Evolutionary conservation across 2,113 vertebrate species (phyloP), one percentile per base, ranked within the genome.

Genomic region (Lasiurus cinereus): DNA sequence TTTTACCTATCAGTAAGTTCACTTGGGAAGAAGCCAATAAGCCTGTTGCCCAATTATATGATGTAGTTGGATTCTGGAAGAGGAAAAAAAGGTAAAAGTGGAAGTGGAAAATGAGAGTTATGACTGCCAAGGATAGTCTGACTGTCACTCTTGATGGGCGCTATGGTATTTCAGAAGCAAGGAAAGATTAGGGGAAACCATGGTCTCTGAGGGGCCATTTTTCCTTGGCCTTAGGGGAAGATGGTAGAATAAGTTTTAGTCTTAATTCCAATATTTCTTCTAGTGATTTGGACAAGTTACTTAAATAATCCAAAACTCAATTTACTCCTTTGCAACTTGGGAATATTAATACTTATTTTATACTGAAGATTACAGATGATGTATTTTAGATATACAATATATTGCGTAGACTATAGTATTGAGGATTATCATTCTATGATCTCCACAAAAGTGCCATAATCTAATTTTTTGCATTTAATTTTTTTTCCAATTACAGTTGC

Each of bases 241-340:
- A 29, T 33, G 33, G 48, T 69, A 18, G 19, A 91, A 76, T 52
- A 54, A 33, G 2, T 86, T 76, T 54, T 29, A 24, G 9, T 33
- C 18, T 89, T 89, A 77, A 86, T 87, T 13, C 6, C 43, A 77
- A 73, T 36, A 48, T 13, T 43, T 73, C 4, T 46, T 89, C 48
- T 70, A 59, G 21, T 72, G 36, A 73, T 73, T 86, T 87, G 10
- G 9, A 69, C 31, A 74, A 69, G 31, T 48, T 73, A 52, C 27
- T 31, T 24, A 62, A 73, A 39, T 52, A 54, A 78, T 90, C 19
- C 59, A n/a, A 56, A 2, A 50, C 39, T 67, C 36, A 84, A 4
- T 70, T 93, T 91, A 33, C 6, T 29, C 10, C n/a, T 56, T 92
- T 91, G 6, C 6, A 95, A 88, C 76, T 50, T 84, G 27, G 24